phyloP scores from a whole-genome alignment of 2,797 vertebrate species.

The Anguilla marmorata region DNA sequence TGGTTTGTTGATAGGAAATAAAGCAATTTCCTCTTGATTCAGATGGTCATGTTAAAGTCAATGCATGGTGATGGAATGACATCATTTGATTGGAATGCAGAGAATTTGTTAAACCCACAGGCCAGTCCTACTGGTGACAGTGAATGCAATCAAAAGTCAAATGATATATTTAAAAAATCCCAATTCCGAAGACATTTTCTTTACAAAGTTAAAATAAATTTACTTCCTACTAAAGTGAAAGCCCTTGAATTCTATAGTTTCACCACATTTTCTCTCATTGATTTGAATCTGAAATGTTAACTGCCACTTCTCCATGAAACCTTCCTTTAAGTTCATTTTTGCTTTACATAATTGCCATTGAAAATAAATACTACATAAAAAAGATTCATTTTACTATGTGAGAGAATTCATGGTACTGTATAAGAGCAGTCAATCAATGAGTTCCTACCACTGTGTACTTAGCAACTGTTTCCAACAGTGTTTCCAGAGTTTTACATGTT shows the following conservation, averaged over 20 bases:
- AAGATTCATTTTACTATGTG: background rate
- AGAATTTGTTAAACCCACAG: background rate
- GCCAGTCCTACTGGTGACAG: background rate
- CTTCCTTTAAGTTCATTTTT: background rate
- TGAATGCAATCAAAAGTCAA: background rate
- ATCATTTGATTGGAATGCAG: constrained; percentile 5
- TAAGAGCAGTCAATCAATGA: background rate
- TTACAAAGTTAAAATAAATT: background rate
- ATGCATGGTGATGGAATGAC: background rate
- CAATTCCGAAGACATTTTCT: background rate
- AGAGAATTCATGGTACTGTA: background rate
- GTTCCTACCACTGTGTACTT: background rate
- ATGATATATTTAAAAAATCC: background rate
- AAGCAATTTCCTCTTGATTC: background rate
- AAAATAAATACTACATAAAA: background rate
- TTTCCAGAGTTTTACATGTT: background rate
- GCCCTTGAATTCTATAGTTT: background rate
- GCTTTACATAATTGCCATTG: background rate
- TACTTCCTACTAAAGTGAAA: background rate
- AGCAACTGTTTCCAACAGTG: background rate
- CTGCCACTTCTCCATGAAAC: background rate
- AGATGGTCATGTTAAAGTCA: background rate
- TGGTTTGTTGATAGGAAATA: background rate
- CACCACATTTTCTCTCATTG: background rate
- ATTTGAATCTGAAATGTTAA: background rate